Evolutionary conservation across 1,140 invertebrate genomes (phyloP), one percentile per base, ranked within the genome.

Genomic region (Euborellia annulipes): DNA sequence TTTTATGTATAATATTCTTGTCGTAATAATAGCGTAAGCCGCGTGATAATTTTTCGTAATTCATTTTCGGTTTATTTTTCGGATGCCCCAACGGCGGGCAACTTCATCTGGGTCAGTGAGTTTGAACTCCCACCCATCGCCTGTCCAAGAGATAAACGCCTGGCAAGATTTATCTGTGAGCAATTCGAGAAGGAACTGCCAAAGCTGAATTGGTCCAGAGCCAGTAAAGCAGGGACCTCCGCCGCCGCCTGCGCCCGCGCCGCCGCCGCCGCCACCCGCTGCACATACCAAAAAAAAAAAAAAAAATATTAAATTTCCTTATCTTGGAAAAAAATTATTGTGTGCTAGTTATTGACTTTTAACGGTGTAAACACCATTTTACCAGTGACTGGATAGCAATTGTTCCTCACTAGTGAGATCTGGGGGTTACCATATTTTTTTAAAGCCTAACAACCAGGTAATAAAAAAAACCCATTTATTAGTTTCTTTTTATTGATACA

Each of bases 31-130:
- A 98, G 37, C 94, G 83, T 18, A 98, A 72, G 18, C 92, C 92
- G 19, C 93, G 82, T 49, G 87, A 92, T 47, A 98, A 67, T 59
- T 97, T 97, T 66, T 97, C 92, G 62, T 98, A 97, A 66, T 97
- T 97, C 91, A 98, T 97, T 67, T 97, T 97, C 19, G 92, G 92
- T 65, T 97, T 97, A 65, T 97, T 98, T 65, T 97, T 11, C 93
- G 75, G 38, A 94, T 85, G 19, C 93, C 93, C 92, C 93, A 98
- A 43, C 91, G 78, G 48, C 91, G 71, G 1, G 93, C 93, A 27
- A 97, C 92, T 69, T 97, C 93, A 66, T 96, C 92, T 0, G 93
- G 93, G 65, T 97, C 93, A 9, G 90, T 93, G n/a, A 98, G 70
- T 63, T 97, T 97, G 66, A 97, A 97, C 65, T 97, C 94, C 93